Percentiles rank a stretch among this genome's conserved stretches.
These are phyloP conservation scores for Ophion ellenae DNA, from an alignment of 2,888 invertebrate genomes.

Conservation along the genomic window DNA sequence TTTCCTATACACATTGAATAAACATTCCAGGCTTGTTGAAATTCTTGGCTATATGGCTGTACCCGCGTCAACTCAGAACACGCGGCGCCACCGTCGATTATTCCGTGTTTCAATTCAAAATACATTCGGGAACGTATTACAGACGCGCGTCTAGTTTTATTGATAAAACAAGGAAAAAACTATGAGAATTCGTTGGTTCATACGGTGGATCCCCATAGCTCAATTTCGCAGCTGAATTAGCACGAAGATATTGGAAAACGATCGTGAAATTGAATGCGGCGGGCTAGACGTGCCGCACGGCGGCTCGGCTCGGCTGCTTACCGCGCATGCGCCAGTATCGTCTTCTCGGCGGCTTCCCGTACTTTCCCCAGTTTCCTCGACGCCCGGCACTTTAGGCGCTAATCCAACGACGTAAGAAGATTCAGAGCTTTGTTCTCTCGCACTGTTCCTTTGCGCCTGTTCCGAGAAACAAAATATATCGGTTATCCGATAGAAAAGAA, in stretches of 20 bases:
- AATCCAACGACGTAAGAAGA: slow-evolving; percentile 7
- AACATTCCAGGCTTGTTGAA: not conserved
- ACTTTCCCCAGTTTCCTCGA: not conserved
- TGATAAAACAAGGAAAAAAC: not conserved
- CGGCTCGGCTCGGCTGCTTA: not conserved
- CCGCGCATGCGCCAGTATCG: slow-evolving; percentile 20
- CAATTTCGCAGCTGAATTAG: not conserved
- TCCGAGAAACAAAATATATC: not conserved
- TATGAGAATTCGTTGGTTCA: not conserved
- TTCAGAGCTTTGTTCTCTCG: slow-evolving; percentile 35
- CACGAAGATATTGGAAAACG: not conserved
- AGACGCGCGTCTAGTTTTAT: not conserved
- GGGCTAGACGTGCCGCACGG: not conserved
- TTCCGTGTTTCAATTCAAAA: slow-evolving; percentile 8
- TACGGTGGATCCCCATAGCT: not conserved
- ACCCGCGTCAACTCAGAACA: not conserved
- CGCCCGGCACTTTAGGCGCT: slow-evolving; percentile 49
- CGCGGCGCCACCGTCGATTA: slow-evolving; percentile 3
- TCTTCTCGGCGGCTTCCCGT: slow-evolving; percentile 2
- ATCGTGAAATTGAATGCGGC: not conserved
- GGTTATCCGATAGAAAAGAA: not conserved
- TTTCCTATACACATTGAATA: not conserved
- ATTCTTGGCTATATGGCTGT: not conserved
- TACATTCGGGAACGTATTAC: too few species aligned
- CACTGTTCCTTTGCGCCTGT: slow-evolving; percentile 18